Evolutionary conservation across 2,113 vertebrate genomes (phyloP).

Genomic region (Zonotrichia leucophrys): DNA sequence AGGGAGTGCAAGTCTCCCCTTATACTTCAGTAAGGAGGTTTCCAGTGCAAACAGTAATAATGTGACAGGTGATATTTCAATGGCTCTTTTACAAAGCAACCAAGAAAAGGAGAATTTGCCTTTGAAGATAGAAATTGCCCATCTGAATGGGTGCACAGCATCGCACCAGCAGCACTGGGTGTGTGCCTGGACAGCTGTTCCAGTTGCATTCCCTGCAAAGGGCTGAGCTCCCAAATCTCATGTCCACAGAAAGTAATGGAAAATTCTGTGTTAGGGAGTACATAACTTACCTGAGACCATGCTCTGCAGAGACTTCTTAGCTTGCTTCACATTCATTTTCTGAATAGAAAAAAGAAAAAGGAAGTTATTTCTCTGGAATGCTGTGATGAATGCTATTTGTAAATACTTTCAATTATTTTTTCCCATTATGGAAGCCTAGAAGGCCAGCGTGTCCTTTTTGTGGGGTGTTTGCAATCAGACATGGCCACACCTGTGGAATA

Average conservation of each 20-base stretch:
- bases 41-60: neutral
- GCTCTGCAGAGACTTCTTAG: neutral
- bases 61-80: neutral
- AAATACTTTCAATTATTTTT: neutral
- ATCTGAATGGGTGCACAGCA: neutral
- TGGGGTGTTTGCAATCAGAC: neutral
- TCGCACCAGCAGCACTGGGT: neutral
- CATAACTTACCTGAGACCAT: neutral
- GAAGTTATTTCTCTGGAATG: neutral
- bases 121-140: neutral
- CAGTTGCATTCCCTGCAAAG: neutral
- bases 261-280: neutral
- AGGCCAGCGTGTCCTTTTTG: neutral
- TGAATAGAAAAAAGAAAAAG: neutral
- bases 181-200: accelerated
- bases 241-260: neutral
- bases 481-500: neutral
- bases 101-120: neutral
- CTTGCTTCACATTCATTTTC: neutral
- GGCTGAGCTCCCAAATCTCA: neutral
- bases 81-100: neutral
- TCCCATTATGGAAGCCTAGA: neutral
- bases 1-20: neutral
- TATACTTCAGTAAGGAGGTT: neutral
- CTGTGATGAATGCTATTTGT: neutral